phyloP scores from a whole-genome alignment of 2,113 vertebrate species.

The Coptodon rendalli region DNA sequence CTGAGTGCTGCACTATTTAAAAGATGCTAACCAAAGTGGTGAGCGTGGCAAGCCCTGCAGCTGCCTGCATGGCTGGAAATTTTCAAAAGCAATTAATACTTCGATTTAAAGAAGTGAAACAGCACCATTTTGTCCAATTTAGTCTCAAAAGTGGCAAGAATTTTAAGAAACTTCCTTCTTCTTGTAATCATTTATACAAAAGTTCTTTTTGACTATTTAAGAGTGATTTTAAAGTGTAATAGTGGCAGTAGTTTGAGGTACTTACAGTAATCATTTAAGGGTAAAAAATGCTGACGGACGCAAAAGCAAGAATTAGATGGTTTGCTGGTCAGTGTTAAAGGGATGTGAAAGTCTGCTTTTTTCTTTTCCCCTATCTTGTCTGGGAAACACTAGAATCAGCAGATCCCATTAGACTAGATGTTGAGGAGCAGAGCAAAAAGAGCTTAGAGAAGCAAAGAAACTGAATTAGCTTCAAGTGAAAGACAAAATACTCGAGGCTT shows the following conservation, averaged over 20 bases:
- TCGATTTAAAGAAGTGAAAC: constrained; percentile 52
- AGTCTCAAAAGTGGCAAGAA: neutral
- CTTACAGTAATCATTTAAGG: neutral
- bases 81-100: constrained; percentile 2
- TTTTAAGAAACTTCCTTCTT: neutral
- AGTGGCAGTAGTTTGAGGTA: neutral
- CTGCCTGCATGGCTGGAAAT: neutral
- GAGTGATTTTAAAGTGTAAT: neutral
- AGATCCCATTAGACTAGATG: constrained; percentile 15
- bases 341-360: constrained; percentile 52
- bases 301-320: neutral
- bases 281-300: constrained; percentile 15
- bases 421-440: constrained; percentile 24
- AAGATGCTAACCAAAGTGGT: neutral
- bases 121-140: neutral
- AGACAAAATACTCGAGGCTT: constrained; percentile 21
- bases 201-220: neutral
- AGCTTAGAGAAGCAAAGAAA: constrained; percentile 32
- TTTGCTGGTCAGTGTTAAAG: neutral
- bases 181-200: neutral
- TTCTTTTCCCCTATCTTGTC: neutral
- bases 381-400: constrained; percentile 43
- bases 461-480: constrained; percentile 23
- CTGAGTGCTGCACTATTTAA: too few relatives aligned
- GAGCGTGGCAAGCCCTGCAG: neutral